phyloP scores from a whole-genome alignment of 1,140 invertebrate species.

The Scaptomyza pallida region DNA sequence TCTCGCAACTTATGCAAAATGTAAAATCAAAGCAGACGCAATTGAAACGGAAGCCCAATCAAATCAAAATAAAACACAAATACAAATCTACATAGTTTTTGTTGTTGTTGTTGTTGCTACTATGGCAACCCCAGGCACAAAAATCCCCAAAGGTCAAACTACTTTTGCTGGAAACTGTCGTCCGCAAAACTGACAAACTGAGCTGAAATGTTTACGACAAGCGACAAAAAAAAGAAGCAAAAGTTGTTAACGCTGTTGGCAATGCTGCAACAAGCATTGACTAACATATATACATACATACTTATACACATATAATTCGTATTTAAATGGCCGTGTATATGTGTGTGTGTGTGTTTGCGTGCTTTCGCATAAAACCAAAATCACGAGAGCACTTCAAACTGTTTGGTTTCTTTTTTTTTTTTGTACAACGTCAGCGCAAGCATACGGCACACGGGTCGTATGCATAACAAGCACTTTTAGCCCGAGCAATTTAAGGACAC shows the following conservation, averaged over 20 bases:
- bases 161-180: constrained; percentile 45
- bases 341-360: constrained; percentile 20
- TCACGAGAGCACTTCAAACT: constrained; percentile 43
- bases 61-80: constrained; percentile 17
- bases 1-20: background rate
- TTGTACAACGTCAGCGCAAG: constrained; percentile 46
- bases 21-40: constrained; percentile 7
- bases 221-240: constrained; percentile 39
- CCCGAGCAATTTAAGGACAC: constrained; percentile 46
- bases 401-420: constrained; percentile 7
- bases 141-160: constrained; percentile 52
- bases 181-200: constrained; percentile 26
- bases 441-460: constrained; percentile 66
- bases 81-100: constrained; percentile 7
- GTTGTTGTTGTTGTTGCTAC: constrained; percentile 27
- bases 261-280: constrained; percentile 20
- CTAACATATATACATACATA: background rate
- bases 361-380: constrained; percentile 29
- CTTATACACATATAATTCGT: constrained; percentile 22
- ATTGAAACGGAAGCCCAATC: constrained; percentile 7
- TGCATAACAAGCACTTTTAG: constrained; percentile 63
- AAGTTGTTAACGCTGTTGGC: constrained; percentile 42
- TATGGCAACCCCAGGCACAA: constrained; percentile 19
- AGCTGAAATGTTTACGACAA: constrained; percentile 49
- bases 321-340: constrained; percentile 31